phyloP scores from a whole-genome alignment of 2,113 vertebrate genomes.

The Phaetusa simplex region DNA sequence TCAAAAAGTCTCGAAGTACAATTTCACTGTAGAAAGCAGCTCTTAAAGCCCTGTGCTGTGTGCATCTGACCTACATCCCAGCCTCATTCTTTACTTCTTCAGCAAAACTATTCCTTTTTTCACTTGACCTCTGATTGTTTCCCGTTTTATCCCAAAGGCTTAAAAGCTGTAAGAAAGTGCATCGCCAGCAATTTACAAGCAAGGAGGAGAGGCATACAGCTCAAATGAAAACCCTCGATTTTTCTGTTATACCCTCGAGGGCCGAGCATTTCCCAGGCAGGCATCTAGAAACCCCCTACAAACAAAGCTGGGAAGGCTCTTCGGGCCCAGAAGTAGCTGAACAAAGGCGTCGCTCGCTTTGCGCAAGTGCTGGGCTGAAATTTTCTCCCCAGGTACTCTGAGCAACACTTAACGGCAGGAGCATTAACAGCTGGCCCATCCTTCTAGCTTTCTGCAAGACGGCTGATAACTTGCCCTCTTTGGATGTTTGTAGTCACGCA shows the following conservation, averaged over 20 bases:
- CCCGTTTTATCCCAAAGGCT: conserved; percentile 24
- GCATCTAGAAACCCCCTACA: neutral
- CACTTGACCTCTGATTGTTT: conserved; percentile 33
- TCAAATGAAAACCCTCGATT: neutral
- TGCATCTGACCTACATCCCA: conserved; percentile 13
- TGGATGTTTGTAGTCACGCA: rapidly evolving
- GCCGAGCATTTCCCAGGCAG: neutral
- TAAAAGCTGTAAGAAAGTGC: neutral
- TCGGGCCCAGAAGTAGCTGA: neutral
- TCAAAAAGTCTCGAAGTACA: neutral
- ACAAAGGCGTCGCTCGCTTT: neutral
- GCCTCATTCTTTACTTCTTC: neutral
- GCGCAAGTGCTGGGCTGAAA: neutral
- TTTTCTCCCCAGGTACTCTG: neutral
- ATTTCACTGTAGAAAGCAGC: neutral
- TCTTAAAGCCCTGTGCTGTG: neutral
- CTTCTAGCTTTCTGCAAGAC: neutral
- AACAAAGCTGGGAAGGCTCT: neutral
- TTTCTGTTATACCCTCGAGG: neutral
- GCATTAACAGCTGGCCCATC: neutral
- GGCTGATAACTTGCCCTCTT: neutral
- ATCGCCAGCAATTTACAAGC: neutral
- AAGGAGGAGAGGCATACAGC: neutral
- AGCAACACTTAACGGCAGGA: neutral
- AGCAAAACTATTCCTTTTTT: conserved; percentile 6